phyloP scores from a whole-genome alignment of 2,888 invertebrate species.

The Rhamnusium bicolor region DNA sequence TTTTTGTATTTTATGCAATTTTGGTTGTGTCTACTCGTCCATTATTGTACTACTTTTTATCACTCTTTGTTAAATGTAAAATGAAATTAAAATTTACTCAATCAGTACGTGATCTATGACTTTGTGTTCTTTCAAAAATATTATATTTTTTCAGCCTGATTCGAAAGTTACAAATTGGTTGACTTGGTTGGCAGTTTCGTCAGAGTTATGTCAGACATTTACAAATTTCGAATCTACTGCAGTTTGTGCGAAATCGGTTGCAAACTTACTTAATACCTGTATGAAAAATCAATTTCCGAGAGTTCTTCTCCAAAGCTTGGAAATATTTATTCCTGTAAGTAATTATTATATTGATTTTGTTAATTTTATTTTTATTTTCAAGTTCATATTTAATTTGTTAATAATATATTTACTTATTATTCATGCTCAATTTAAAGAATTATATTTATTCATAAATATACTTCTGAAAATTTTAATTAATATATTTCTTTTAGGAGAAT shows the following conservation, averaged over 20 bases:
- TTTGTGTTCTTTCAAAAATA: neutral
- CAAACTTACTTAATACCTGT: constrained; percentile 72
- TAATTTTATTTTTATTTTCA: neutral
- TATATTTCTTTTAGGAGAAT: constrained; percentile 74
- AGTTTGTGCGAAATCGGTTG: constrained; percentile 55
- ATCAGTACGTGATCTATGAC: too few relatives aligned
- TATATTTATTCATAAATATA: too few relatives aligned
- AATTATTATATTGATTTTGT: neutral
- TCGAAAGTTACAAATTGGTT: constrained; percentile 77
- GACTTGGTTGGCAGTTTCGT: constrained; percentile 73
- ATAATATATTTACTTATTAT: too few relatives aligned
- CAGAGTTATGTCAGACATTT: constrained; percentile 41
- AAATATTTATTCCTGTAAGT: constrained; percentile 81
- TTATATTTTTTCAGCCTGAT: constrained; percentile 72
- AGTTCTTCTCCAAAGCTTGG: constrained; percentile 78
- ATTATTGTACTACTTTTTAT: too few relatives aligned
- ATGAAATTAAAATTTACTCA: too few relatives aligned
- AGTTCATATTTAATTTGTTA: too few relatives aligned
- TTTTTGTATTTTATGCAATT: too few relatives aligned
- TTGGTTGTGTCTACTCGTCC: too few relatives aligned
- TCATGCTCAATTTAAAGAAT: too few relatives aligned
- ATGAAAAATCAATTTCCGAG: constrained; percentile 75
- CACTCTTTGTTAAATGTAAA: too few relatives aligned
- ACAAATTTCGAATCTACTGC: constrained; percentile 57
- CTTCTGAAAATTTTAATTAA: too few relatives aligned